Percentiles rank a stretch among this genome's conserved stretches.
phyloP scores from a whole-genome alignment of 2,797 vertebrate genomes.

The Catharus ustulatus region DNA sequence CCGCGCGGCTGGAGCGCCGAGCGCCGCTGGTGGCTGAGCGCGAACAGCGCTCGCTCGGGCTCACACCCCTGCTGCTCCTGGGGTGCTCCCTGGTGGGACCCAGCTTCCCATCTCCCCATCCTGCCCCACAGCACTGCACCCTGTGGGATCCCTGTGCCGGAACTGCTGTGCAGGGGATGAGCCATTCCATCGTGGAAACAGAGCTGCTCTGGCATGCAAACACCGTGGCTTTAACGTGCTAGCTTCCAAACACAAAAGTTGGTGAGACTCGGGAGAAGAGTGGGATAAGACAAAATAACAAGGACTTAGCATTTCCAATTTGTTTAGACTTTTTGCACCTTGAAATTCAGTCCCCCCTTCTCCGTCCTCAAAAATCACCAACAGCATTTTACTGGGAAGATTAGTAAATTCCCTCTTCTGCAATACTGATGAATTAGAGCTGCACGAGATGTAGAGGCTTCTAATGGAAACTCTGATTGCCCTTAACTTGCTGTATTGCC shows the following conservation, averaged over 20 bases:
- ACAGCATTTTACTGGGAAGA: not conserved
- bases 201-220: not conserved
- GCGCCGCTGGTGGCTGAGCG: not conserved
- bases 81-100: not conserved
- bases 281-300: not conserved
- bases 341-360: not conserved
- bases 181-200: not conserved
- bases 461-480: conserved; percentile 63
- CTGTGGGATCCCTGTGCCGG: not conserved
- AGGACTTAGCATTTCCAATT: not conserved
- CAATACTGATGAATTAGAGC: conserved; percentile 23
- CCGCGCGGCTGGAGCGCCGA: not conserved
- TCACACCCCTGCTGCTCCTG: not conserved
- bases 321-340: not conserved
- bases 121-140: not conserved
- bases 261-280: not conserved
- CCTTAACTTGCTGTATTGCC: conserved; percentile 41
- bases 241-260: not conserved
- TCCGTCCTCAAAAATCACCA: not conserved
- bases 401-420: conserved; percentile 8
- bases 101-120: not conserved
- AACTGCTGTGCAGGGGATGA: not conserved
- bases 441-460: not conserved
- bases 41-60: not conserved
- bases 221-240: fast-evolving